Evolutionary conservation across 1,140 invertebrate species (phyloP), one percentile per base, ranked within the genome.

Genomic region (Oreohelix idahoensis): DNA sequence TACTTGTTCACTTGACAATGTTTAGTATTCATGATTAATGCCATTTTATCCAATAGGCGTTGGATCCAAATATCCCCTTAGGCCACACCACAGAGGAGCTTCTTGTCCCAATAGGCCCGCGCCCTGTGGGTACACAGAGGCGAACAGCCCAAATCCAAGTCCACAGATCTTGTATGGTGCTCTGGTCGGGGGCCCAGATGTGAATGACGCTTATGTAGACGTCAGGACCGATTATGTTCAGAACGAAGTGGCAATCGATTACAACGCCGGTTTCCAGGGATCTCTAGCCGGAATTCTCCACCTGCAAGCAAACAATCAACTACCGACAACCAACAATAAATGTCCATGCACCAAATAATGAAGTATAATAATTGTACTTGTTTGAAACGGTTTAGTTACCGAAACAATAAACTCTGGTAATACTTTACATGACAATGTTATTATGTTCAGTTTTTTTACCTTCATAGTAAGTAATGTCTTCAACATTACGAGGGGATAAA

Each of bases 31-130:
- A n/a, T n/a, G n/a, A n/a, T n/a, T n/a, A n/a, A n/a, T n/a, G n/a
- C n/a, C n/a, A n/a, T n/a, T n/a, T n/a, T n/a, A n/a, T n/a, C n/a
- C 8, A 0, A 93, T 95, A 36, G 95, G 95, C 23, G 95, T 93
- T 89, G 95, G 95, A 5, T 88, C 91, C 63, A 94, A 95, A 87
- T 93, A 93, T 74, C 95, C 95, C 0, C 89, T 89, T 91, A 8
- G 93, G 20, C 88, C 88, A 13, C 89, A 90, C 78, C 89, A 90
- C 82, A 84, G 85, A 71, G 86, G 78, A 77, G 85, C 86, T 88
- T 90, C 89, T 1, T 89, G 89, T 81, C 87, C 84, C 15, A 83
- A 70, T 36, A 75, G 20, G 29, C 84, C 77, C 5, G 82, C 81
- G n/a, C 35, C 76, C 8, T 88, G 87, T 84, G 80, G n/a, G n/a